Conservation (phyloP, 1,140 invertebrate genomes). For the Pissodes strobi region DNA sequence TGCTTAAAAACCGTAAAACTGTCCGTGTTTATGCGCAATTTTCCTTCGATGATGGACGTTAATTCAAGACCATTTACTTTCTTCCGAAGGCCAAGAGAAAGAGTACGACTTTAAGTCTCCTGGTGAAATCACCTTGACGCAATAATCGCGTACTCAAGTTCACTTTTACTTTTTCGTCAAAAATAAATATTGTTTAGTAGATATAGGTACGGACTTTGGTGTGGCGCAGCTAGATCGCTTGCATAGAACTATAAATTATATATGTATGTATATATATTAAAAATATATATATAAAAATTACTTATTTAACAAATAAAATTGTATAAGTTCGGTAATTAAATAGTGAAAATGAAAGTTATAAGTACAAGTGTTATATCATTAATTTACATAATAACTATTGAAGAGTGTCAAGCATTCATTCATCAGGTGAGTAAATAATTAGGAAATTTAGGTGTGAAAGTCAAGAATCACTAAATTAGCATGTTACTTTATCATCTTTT, state of each 20-base stretch:
- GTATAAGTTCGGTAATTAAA: no score
- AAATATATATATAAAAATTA: no score
- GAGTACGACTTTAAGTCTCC: conserved; percentile 7
- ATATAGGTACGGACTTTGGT: no score
- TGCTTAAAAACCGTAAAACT: no score
- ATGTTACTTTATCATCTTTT: no score
- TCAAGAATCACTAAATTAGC: no score
- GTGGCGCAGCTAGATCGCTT: no score
- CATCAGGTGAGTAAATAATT: conserved; percentile 7
- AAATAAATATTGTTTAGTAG: conserved; percentile 10
- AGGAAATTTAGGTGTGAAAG: no score
- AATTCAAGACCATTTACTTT: no score
- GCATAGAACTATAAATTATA: no score
- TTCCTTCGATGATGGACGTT: not conserved
- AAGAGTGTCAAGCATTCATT: conserved; percentile 7
- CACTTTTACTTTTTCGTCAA: conserved; percentile 21
- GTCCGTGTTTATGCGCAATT: conserved; percentile 1
- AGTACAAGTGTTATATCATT: conserved; percentile 14
- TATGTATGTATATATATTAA: no score
- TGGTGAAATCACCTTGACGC: conserved; percentile 18
- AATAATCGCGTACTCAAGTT: not conserved
- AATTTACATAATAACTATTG: conserved; percentile 14
- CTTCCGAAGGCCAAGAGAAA: conserved; percentile 29
- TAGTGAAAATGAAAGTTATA: conserved; percentile 25
- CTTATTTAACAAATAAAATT: no score